Evolutionary conservation across 2,888 invertebrate genomes (phyloP).

Genomic region (Agonopterix heracliana): DNA sequence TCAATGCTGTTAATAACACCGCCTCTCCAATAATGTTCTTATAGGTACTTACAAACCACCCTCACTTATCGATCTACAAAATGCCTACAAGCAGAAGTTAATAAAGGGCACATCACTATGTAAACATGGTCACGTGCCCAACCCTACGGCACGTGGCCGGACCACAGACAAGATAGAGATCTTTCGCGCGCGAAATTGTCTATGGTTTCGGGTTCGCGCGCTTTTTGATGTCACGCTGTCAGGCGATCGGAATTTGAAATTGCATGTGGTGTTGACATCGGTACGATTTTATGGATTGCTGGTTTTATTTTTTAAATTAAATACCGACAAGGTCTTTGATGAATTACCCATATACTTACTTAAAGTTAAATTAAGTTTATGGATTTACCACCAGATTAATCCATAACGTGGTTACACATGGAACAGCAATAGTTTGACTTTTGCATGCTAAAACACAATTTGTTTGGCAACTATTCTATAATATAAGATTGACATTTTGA

Average conservation of each 20-base stretch:
- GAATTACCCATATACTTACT: too few relatives aligned
- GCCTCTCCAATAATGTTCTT: too few relatives aligned
- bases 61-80: slow-evolving; percentile 6
- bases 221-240: slow-evolving; percentile 34
- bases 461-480: too few relatives aligned
- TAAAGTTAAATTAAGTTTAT: too few relatives aligned
- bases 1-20: too few relatives aligned
- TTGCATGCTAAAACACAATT: too few relatives aligned
- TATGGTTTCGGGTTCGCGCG: slow-evolving; percentile 36
- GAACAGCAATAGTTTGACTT: too few relatives aligned
- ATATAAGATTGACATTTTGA: too few relatives aligned
- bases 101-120: slow-evolving; percentile 51
- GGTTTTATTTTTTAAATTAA: background rate
- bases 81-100: slow-evolving; percentile 38
- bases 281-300: background rate
- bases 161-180: slow-evolving; percentile 50
- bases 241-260: slow-evolving; percentile 12
- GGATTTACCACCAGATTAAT: too few relatives aligned
- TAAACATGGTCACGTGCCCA: slow-evolving; percentile 62
- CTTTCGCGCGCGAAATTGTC: slow-evolving; percentile 63
- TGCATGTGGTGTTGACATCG: slow-evolving; percentile 6
- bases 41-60: too few relatives aligned
- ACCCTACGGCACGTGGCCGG: slow-evolving; percentile 53
- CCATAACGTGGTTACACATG: too few relatives aligned
- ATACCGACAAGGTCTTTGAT: too few relatives aligned